These are phyloP conservation scores for Bolinopsis microptera DNA, from an alignment of 37 sponge, comb jelly and placozoan genomes.

Conservation along the genomic window DNA sequence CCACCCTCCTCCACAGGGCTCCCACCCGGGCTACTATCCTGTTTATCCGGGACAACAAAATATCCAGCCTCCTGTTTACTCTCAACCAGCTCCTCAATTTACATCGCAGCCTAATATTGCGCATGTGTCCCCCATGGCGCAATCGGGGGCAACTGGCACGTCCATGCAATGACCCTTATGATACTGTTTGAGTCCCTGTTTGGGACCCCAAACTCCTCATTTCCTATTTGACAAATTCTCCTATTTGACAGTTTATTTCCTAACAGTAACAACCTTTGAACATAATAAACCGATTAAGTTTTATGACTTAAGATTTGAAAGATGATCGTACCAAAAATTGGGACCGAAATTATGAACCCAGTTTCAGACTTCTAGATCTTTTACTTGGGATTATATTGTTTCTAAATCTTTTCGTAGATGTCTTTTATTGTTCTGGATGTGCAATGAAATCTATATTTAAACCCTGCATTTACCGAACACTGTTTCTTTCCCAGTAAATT, in stretches of 20 bases:
- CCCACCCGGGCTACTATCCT: slow-evolving; percentile 37
- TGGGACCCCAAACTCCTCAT: neutral
- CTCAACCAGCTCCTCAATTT: neutral
- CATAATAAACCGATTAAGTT: neutral
- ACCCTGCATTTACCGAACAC: too few species aligned
- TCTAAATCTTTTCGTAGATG: neutral
- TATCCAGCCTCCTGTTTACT: slow-evolving; percentile 23
- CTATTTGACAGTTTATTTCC: neutral
- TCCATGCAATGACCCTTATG: neutral
- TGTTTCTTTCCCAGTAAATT: too few species aligned
- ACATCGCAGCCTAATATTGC: slow-evolving; percentile 45
- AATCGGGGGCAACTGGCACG: neutral
- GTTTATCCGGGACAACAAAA: neutral
- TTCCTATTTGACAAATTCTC: neutral
- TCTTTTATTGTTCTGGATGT: neutral
- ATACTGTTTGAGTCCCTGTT: neutral
- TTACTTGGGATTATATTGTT: neutral
- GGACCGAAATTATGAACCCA: too few species aligned
- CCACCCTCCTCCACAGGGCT: neutral
- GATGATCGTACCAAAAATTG: too few species aligned
- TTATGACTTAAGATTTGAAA: neutral
- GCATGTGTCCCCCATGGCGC: slow-evolving; percentile 53
- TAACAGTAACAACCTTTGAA: neutral
- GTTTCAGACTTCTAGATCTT: neutral
- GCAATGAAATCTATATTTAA: too few species aligned